Evolutionary conservation across 2,797 vertebrate genomes (phyloP).

Genomic region (Ptychadena robeensis): DNA sequence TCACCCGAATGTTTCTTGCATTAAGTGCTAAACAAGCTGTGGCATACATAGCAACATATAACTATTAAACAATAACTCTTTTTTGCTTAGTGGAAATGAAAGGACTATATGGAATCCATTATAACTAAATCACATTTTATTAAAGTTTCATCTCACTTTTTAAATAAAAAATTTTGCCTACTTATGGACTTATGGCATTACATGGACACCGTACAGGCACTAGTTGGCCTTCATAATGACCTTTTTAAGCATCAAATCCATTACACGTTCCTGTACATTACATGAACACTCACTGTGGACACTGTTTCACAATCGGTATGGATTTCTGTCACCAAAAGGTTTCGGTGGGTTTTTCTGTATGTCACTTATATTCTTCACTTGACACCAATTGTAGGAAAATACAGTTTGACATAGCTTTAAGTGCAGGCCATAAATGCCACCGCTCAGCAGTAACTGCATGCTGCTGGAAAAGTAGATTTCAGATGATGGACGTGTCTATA

Average conservation of each 20-base stretch:
- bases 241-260: neutral
- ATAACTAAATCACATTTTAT: neutral
- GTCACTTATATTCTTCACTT: neutral
- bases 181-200: too few relatives aligned
- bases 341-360: neutral
- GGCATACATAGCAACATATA: neutral
- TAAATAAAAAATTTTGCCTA: too few relatives aligned
- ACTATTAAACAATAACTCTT: neutral
- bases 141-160: neutral
- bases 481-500: constrained; percentile 64
- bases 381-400: constrained; percentile 3
- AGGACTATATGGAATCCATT: neutral
- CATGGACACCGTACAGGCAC: too few relatives aligned
- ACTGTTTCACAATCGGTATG: neutral
- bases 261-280: neutral
- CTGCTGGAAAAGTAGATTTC: constrained; percentile 45
- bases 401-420: constrained; percentile 32
- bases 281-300: neutral
- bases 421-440: constrained; percentile 57
- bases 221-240: neutral
- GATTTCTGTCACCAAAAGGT: neutral
- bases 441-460: constrained; percentile 54
- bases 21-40: neutral
- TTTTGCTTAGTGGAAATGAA: neutral
- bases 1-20: too few relatives aligned